Evolutionary conservation across 1,140 invertebrate species (phyloP).

Genomic region (Rhizoglyphus robini): DNA sequence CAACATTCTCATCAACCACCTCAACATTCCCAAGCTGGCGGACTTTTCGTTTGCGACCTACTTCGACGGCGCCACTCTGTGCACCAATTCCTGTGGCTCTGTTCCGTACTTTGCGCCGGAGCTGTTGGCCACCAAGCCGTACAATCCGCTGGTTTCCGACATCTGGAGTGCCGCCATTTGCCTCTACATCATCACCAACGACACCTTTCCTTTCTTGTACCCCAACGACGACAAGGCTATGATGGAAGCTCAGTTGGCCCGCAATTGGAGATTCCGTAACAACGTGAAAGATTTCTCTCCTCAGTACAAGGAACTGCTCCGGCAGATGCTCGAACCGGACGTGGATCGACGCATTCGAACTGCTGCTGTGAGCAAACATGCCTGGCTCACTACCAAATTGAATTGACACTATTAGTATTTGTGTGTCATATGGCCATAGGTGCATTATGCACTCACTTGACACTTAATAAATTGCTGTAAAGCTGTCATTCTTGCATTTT

Average conservation of each 20-base stretch:
- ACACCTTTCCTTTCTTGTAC: constrained; percentile 35
- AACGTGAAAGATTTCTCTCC: constrained; percentile 48
- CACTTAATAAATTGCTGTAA: too few relatives aligned
- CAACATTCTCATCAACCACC: constrained; percentile 16
- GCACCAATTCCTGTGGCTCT: neutral
- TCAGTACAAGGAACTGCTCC: constrained; percentile 53
- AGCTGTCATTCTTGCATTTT: too few relatives aligned
- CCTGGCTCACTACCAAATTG: too few relatives aligned
- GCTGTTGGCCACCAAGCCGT: constrained; percentile 22
- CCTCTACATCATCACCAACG: constrained; percentile 28
- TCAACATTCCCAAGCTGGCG: constrained; percentile 16
- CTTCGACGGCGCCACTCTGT: neutral
- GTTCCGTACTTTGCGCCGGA: constrained; percentile 15
- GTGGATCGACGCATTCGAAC: neutral
- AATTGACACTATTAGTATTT: too few relatives aligned
- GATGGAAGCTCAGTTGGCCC: constrained; percentile 42
- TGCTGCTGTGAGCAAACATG: too few relatives aligned
- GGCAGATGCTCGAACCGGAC: constrained; percentile 61
- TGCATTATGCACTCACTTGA: too few relatives aligned
- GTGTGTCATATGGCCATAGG: too few relatives aligned
- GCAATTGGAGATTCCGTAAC: constrained; percentile 39
- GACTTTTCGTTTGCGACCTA: constrained; percentile 17
- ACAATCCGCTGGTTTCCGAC: constrained; percentile 26
- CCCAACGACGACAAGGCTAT: constrained; percentile 34
- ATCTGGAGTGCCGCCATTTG: constrained; percentile 30